phyloP scores from a whole-genome alignment of 2,888 invertebrate genomes.

The Aphodius sticticus region DNA sequence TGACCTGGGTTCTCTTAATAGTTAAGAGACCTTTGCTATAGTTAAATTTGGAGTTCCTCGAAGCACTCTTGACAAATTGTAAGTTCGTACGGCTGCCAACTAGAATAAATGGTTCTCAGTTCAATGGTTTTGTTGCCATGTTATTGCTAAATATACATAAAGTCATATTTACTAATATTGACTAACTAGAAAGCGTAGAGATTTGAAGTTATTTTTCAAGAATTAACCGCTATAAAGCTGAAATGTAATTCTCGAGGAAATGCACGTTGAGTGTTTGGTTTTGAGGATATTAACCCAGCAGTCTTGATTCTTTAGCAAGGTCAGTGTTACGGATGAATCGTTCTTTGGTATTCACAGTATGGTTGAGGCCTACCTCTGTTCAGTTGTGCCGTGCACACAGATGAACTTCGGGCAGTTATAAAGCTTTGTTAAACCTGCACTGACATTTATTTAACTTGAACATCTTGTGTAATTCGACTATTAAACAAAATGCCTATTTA shows the following conservation, averaged over 20 bases:
- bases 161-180: no score
- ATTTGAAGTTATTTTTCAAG: no score
- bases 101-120: background rate
- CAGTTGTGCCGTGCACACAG: background rate
- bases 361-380: conserved; percentile 18
- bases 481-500: no score
- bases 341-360: conserved; percentile 10
- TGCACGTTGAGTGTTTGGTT: background rate
- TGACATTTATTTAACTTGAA: no score
- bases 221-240: no score
- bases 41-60: background rate
- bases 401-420: no score
- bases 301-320: conserved; percentile 18
- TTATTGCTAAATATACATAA: background rate
- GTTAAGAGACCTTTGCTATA: background rate
- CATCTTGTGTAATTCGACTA: background rate
- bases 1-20: background rate
- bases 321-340: conserved; percentile 26
- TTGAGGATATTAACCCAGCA: background rate
- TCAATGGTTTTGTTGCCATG: background rate
- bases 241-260: no score
- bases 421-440: no score
- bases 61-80: background rate
- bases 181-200: no score
- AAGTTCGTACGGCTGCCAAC: background rate